Conservation (phyloP, 2,888 invertebrate genomes). For the Achlya flavicornis region DNA sequence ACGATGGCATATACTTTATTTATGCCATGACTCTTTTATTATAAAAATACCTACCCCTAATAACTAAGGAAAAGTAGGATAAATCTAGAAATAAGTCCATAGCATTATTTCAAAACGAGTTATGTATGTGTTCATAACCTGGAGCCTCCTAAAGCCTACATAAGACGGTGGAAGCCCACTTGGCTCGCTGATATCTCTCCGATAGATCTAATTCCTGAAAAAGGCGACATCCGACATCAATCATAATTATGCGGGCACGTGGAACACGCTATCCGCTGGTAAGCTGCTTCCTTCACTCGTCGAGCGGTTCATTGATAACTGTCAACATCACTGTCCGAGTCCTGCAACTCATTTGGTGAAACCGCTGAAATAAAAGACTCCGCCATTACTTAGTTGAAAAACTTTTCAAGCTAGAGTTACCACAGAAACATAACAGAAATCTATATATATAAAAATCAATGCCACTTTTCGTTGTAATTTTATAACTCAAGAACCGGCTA, state of each 20-base stretch:
- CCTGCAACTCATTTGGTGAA: not conserved
- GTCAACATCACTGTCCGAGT: slow-evolving; percentile 19
- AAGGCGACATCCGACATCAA: slow-evolving; percentile 23
- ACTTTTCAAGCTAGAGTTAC: not conserved
- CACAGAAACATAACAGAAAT: no score
- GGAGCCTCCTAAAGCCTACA: not conserved
- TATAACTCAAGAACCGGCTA: no score
- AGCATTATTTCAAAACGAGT: no score
- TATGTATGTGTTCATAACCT: not conserved
- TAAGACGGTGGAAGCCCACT: not conserved
- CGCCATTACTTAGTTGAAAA: not conserved
- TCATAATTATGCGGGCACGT: slow-evolving; percentile 27
- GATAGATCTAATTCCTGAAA: not conserved
- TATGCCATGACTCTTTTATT: no score
- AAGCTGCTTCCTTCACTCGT: slow-evolving; percentile 22
- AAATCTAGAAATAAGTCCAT: no score
- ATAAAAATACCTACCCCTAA: no score
- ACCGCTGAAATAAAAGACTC: not conserved
- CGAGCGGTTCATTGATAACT: slow-evolving; percentile 30
- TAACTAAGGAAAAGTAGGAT: not conserved
- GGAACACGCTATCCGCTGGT: slow-evolving; percentile 25
- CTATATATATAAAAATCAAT: no score
- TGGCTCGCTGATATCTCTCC: not conserved
- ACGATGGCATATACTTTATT: no score
- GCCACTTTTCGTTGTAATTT: no score